A percentile compares a stretch with the other conserved stretches of the same genome.
Conservation (phyloP, 53 echinoderm and acorn worm species). For the Arbacia lixula region DNA sequence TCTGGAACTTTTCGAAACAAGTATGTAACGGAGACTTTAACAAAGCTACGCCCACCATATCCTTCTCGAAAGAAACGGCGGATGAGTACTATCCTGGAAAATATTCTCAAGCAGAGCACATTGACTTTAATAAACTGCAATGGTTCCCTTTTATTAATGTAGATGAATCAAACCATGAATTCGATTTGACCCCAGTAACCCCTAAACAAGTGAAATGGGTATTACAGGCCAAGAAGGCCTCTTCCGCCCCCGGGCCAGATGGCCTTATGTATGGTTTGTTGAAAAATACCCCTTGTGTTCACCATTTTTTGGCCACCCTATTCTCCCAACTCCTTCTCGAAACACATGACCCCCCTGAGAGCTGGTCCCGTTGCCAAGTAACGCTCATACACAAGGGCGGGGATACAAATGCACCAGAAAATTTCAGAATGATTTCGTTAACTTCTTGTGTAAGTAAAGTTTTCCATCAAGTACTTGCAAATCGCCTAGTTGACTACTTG, state of each 20-base stretch:
- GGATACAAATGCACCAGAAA: constrained; percentile 31
- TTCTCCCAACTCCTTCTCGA: constrained; percentile 43
- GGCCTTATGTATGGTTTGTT: constrained; percentile 56
- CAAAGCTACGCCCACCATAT: background rate
- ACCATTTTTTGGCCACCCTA: constrained; percentile 46
- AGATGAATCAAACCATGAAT: background rate
- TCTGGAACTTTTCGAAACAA: constrained; percentile 39
- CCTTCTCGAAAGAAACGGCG: constrained; percentile 40
- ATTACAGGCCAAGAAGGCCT: constrained; percentile 22
- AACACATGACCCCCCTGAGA: constrained; percentile 10
- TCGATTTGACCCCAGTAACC: background rate
- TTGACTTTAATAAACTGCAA: constrained; percentile 4
- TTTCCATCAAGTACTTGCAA: constrained; percentile 49
- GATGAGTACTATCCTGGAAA: constrained; percentile 7
- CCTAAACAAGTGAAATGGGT: constrained; percentile 35
- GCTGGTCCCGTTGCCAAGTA: constrained; percentile 43
- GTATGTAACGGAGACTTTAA: constrained; percentile 14
- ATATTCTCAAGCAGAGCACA: background rate
- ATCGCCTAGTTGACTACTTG: constrained; percentile 17
- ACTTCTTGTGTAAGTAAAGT: constrained; percentile 53
- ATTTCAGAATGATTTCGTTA: constrained; percentile 50
- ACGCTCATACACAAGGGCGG: constrained; percentile 47
- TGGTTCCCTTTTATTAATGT: constrained; percentile 34
- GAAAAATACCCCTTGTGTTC: constrained; percentile 27
- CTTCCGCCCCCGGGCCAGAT: constrained; percentile 50